Evolutionary conservation across 2,113 vertebrate species (phyloP).

Genomic region (Tringa solitaria): DNA sequence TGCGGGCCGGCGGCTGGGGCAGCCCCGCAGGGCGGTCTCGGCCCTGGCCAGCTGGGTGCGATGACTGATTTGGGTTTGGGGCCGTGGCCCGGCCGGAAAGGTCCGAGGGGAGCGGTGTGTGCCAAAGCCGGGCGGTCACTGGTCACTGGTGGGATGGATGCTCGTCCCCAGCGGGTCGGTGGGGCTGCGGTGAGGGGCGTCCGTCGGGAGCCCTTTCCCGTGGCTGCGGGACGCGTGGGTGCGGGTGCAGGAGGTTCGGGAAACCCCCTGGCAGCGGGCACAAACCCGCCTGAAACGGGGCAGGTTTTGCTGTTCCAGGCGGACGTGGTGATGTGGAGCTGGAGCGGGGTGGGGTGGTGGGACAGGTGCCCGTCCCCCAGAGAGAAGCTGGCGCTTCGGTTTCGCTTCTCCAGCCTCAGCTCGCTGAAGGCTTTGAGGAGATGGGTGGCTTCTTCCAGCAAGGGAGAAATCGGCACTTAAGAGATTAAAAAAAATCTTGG

Average conservation of each 20-base stretch:
- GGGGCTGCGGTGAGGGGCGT: background rate
- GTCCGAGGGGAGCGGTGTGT: background rate
- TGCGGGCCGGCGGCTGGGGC: no score
- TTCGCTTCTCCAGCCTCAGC: background rate
- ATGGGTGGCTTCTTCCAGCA: background rate
- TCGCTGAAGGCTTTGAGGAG: background rate
- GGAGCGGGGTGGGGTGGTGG: accelerated
- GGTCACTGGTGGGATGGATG: background rate
- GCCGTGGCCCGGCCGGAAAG: background rate
- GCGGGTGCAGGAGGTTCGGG: background rate
- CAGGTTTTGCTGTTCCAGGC: accelerated
- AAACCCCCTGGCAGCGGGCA: background rate
- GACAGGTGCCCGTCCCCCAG: background rate
- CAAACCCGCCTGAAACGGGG: background rate
- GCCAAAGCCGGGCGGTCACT: background rate
- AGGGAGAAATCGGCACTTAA: background rate
- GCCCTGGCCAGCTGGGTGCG: background rate
- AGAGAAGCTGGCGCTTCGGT: background rate
- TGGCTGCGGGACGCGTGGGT: background rate
- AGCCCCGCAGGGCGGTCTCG: background rate
- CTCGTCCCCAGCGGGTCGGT: background rate
- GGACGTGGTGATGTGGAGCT: accelerated
- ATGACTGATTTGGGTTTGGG: background rate
- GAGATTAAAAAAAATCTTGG: background rate
- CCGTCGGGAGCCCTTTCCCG: background rate